Base-by-base conservation (phyloP, 2,113 vertebrate genomes). In the Nesoenas mayeri region DNA sequence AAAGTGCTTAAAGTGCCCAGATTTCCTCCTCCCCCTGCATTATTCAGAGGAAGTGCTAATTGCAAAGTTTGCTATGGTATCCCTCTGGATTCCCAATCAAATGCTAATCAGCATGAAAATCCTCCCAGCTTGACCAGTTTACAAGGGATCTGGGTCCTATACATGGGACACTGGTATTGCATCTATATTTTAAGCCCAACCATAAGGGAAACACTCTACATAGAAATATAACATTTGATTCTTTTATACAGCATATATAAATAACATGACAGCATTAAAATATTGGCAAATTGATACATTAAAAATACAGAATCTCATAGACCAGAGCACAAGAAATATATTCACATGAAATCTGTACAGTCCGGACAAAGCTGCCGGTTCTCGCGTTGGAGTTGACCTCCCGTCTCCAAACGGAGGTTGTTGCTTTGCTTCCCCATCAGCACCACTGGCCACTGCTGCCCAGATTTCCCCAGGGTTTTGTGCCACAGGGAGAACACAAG, bases 1-100 rank as follows among this genome's bases (percentile, higher is more conserved):
- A 95, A 96, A 97, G 85, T 92, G 94, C 89, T 92, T 95, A 2
- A 75, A 96, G 92, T 92, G 87, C 75, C 81, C 81, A 69, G 69
- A 89, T 73, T 77, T 69, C 89, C 85, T 88, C 73, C 51, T 60
- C 24, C 51, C 54, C 60, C 29, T 38, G 3, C 6, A 5, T 2
- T 40, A 47, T 57, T 57, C 40, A 36, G 53, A 56, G 48, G 26
- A 88, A 74, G 69, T 3, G 10, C n/a, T 69, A 79, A 75, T 56
- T 50, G 56, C 38, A 58, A 88, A 85, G 69, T 60, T 80, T 70
- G 17, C 38, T 65, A 80, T 79, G 64, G 17, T 73, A n/a, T 57
- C 74, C 73, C 22, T 82, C 79, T 72, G 79, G 65, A 86, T 93
- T 91, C 85, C 67, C 61, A 65, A 67, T 34, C 50, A 67, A 56